Conservation (phyloP, 2,797 vertebrate species). For the Rhinichthys osculus region DNA sequence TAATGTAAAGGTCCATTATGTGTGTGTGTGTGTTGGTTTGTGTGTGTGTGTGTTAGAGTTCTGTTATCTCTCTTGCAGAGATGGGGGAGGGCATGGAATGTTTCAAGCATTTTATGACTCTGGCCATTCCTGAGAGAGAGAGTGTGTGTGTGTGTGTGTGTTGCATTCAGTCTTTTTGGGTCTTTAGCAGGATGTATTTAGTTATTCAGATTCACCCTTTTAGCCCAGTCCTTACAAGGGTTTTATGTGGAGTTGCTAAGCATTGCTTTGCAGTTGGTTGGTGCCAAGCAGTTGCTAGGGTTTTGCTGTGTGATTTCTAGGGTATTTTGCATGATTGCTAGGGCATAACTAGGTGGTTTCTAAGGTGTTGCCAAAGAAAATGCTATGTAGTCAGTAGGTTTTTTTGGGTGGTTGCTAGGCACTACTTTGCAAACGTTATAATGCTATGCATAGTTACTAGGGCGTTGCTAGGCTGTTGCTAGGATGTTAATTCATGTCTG, state of each 20-base stretch:
- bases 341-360: not conserved
- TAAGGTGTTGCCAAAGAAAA: not conserved
- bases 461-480: not conserved
- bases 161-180: too few relatives aligned
- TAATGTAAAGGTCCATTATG: too few relatives aligned
- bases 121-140: too few relatives aligned
- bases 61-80: too few relatives aligned
- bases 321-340: not conserved
- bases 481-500: not conserved
- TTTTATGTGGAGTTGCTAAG: not conserved
- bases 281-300: not conserved
- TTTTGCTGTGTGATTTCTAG: not conserved
- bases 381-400: not conserved
- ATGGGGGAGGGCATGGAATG: too few relatives aligned
- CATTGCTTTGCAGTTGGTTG: not conserved
- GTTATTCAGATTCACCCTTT: too few relatives aligned
- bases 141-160: too few relatives aligned
- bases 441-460: not conserved
- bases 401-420: not conserved
- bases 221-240: too few relatives aligned
- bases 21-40: too few relatives aligned
- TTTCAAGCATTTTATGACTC: too few relatives aligned
- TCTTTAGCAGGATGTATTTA: too few relatives aligned
- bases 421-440: not conserved
- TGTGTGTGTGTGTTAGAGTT: too few relatives aligned